phyloP scores from a whole-genome alignment of 2,113 vertebrate genomes.

The Oophaga pumilio region DNA sequence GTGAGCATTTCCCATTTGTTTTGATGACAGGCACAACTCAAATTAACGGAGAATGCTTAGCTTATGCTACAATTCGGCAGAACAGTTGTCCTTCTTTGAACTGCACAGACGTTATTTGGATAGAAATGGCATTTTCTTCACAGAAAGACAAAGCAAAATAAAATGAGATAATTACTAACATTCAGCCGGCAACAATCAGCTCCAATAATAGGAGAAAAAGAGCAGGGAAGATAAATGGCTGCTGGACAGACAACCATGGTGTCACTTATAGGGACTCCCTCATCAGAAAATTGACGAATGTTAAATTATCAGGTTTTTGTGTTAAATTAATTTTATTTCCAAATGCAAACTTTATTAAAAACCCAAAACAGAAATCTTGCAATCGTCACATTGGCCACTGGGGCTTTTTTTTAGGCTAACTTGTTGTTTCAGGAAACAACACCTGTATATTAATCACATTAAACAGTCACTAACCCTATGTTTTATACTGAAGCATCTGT shows the following conservation, averaged over 20 bases:
- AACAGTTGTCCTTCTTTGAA: slow-evolving; percentile 7
- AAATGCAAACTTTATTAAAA: no score
- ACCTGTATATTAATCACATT: no score
- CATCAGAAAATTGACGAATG: no score
- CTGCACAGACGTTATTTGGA: neutral
- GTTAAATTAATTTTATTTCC: no score
- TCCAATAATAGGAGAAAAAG: neutral
- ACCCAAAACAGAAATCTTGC: no score
- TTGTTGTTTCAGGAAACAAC: no score
- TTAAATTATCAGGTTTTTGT: no score
- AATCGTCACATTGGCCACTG: no score
- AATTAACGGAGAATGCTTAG: slow-evolving; percentile 56
- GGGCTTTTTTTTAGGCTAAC: no score
- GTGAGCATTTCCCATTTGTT: slow-evolving; percentile 67
- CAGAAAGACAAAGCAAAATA: neutral
- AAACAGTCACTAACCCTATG: no score
- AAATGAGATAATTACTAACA: neutral
- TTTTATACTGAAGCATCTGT: no score
- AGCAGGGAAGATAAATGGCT: neutral
- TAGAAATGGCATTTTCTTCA: neutral
- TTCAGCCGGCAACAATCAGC: neutral
- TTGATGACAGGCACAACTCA: slow-evolving; percentile 59
- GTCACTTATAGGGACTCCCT: neutral
- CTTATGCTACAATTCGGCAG: slow-evolving; percentile 55
- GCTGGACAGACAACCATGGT: neutral